A percentile compares a stretch with the other conserved stretches of the same genome.
phyloP scores from a whole-genome alignment of 2,888 invertebrate genomes.

The Eilema caniola region DNA sequence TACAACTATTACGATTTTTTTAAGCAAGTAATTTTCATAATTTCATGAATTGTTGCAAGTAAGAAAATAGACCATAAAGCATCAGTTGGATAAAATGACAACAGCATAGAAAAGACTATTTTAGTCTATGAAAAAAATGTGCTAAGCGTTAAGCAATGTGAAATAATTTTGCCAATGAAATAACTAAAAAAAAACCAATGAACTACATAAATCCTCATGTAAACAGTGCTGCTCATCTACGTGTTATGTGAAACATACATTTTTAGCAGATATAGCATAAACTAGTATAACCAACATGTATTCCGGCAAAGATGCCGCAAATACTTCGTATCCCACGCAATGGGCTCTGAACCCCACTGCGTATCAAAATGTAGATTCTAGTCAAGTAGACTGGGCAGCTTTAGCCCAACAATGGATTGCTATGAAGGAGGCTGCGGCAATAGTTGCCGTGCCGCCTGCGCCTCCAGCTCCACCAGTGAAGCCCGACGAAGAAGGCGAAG shows the following conservation, averaged over 20 bases:
- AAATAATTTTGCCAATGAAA: constrained; percentile 32
- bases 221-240: constrained; percentile 22
- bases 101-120: constrained; percentile 27
- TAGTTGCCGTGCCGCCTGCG: constrained; percentile 87
- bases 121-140: constrained; percentile 45
- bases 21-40: too few species aligned
- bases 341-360: constrained; percentile 94
- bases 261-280: constrained; percentile 30
- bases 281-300: constrained; percentile 75
- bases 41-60: neutral
- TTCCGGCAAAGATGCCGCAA: constrained; percentile 88
- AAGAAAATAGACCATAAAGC: constrained; percentile 25
- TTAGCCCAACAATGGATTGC: constrained; percentile 99
- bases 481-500: constrained; percentile 92
- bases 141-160: constrained; percentile 23
- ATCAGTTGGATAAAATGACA: constrained; percentile 14
- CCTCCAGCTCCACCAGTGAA: constrained; percentile 88
- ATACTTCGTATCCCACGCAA: constrained; percentile 89
- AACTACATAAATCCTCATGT: constrained; percentile 21
- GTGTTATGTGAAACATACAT: constrained; percentile 35
- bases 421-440: constrained; percentile 93
- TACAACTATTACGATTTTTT: too few species aligned
- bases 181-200: constrained; percentile 25
- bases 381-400: constrained; percentile 98
- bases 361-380: constrained; percentile 93